Conservation (phyloP, 2,797 vertebrate genomes). For the Gila robusta region DNA sequence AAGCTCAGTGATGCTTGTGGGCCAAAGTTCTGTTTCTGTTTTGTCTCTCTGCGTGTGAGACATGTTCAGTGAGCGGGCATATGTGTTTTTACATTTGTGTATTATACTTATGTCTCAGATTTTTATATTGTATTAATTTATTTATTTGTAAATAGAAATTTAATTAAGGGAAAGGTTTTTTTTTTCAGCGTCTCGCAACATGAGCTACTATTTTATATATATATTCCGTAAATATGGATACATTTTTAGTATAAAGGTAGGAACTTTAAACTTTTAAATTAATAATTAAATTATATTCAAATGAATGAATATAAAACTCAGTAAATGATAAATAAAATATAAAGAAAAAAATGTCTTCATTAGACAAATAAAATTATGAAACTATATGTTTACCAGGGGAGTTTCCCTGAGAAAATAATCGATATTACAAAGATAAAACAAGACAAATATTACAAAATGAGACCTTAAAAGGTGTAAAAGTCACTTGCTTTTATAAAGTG, state of each 20-base stretch:
- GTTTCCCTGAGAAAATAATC: too few relatives aligned
- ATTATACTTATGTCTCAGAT: neutral
- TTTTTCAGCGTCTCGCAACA: neutral
- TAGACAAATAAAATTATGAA: neutral
- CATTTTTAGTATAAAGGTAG: neutral
- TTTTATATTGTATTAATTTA: neutral
- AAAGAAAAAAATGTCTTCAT: neutral
- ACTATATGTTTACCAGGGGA: neutral
- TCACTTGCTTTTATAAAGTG: too few relatives aligned
- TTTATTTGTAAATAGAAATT: neutral
- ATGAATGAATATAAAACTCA: neutral
- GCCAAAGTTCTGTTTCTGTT: constrained; percentile 32
- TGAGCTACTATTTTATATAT: neutral
- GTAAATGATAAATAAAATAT: neutral
- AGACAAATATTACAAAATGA: too few relatives aligned
- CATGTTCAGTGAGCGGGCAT: neutral
- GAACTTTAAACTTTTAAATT: neutral
- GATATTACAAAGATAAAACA: too few relatives aligned
- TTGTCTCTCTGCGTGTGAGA: constrained; percentile 13
- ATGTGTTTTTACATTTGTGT: neutral
- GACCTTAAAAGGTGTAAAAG: too few relatives aligned
- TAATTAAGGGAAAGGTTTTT: neutral
- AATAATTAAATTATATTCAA: neutral
- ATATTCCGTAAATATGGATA: neutral
- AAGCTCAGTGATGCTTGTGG: constrained; percentile 37